phyloP scores from a whole-genome alignment of 2,113 vertebrate species.

The Hypocryptadius cinnamomeus region DNA sequence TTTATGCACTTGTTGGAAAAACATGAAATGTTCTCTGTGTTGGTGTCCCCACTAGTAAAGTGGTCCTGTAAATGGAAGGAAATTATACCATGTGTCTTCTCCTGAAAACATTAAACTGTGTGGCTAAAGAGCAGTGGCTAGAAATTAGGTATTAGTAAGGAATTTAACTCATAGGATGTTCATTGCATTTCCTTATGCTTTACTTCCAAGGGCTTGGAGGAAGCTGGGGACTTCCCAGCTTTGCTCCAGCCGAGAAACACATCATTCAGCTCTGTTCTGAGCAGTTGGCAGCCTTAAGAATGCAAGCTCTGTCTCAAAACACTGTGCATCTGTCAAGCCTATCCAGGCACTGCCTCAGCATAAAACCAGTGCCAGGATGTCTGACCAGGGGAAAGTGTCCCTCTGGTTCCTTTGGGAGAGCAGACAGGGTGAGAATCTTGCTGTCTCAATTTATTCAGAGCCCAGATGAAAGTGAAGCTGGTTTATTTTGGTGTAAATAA shows the following conservation, averaged over 20 bases:
- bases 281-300: constrained; percentile 34
- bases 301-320: constrained; percentile 41
- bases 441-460: not conserved
- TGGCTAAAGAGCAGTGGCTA: not conserved
- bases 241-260: not conserved
- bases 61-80: not conserved
- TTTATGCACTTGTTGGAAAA: not conserved
- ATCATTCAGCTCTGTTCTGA: constrained; percentile 11
- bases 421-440: not conserved
- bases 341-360: not conserved
- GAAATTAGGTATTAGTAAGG: not conserved
- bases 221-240: not conserved
- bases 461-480: not conserved
- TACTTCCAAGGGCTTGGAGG: not conserved
- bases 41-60: not conserved
- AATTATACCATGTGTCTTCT: not conserved
- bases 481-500: not conserved
- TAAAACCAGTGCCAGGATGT: constrained; percentile 27
- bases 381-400: not conserved
- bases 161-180: not conserved
- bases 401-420: not conserved
- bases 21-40: not conserved
- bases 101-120: not conserved
- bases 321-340: constrained; percentile 9
- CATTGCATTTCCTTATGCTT: not conserved